These are phyloP conservation scores for Plestiodon gilberti DNA, from an alignment of 2,113 vertebrate species.

Conservation along the genomic window DNA sequence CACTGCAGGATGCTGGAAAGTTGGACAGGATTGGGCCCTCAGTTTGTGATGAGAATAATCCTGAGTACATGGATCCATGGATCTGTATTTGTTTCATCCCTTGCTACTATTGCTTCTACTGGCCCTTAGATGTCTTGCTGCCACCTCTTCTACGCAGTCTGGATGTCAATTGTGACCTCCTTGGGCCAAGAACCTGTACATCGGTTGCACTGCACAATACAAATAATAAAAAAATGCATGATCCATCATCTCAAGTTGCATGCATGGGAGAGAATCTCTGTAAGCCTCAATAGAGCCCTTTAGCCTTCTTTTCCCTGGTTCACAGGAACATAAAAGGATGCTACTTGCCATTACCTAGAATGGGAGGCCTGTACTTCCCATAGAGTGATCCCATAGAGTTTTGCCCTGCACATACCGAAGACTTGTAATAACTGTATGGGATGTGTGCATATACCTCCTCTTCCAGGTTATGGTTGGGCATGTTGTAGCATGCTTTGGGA, in stretches of 20 bases:
- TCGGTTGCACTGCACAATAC: neutral
- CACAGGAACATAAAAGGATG: too few species aligned
- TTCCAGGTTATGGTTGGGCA: neutral
- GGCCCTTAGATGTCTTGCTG: too few species aligned
- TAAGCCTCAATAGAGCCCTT: too few species aligned
- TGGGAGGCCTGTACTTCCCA: neutral
- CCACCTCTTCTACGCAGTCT: neutral
- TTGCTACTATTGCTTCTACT: too few species aligned
- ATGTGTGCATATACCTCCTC: neutral
- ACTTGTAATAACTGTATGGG: too few species aligned
- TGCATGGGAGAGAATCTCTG: neutral
- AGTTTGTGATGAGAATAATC: neutral
- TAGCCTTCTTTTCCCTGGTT: neutral
- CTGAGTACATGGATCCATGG: too few species aligned
- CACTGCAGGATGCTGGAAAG: too few species aligned
- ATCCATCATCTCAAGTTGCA: too few species aligned
- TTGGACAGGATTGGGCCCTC: too few species aligned
- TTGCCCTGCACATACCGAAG: too few species aligned
- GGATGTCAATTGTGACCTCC: neutral
- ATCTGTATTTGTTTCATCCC: too few species aligned
- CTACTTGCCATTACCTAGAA: neutral
- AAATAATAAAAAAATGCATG: neutral
- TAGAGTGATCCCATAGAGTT: fast-evolving
- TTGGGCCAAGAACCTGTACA: neutral
- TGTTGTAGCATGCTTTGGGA: neutral